These are phyloP conservation scores for Archilochus colubris DNA, from an alignment of 2,113 vertebrate species.

Conservation along the genomic window DNA sequence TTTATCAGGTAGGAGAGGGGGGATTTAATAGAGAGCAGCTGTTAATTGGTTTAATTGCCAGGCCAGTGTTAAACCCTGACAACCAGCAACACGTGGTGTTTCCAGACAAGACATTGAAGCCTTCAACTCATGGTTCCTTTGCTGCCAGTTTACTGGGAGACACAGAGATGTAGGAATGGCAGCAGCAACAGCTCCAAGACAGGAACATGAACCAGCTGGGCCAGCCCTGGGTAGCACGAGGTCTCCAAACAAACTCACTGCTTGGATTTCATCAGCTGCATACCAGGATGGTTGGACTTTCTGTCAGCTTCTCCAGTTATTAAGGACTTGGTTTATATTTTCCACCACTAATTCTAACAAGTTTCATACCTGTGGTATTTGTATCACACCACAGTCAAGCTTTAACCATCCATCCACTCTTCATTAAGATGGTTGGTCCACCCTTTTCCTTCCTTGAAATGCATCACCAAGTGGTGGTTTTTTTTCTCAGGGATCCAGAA, in stretches of 20 bases:
- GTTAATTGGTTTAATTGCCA: too few species aligned
- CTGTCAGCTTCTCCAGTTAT: neutral
- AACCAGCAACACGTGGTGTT: neutral
- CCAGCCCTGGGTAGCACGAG: neutral
- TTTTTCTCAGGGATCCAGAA: neutral
- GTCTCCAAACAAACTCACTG: neutral
- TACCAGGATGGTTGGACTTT: neutral
- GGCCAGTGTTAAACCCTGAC: too few species aligned
- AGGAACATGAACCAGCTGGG: neutral
- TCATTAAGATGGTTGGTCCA: neutral
- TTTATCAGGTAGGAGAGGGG: too few species aligned
- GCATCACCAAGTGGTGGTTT: neutral
- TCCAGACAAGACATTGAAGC: neutral
- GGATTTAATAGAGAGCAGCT: too few species aligned
- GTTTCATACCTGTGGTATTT: neutral
- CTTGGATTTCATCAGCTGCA: neutral
- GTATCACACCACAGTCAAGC: neutral
- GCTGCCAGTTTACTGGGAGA: neutral
- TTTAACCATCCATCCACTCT: neutral
- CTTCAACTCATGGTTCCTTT: neutral
- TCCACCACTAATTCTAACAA: neutral
- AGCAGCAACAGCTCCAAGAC: neutral
- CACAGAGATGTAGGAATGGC: neutral
- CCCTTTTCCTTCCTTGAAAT: neutral
- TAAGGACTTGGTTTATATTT: neutral